Evolutionary conservation across 2,888 invertebrate species (phyloP).

Genomic region (Yponomeuta malinellus): DNA sequence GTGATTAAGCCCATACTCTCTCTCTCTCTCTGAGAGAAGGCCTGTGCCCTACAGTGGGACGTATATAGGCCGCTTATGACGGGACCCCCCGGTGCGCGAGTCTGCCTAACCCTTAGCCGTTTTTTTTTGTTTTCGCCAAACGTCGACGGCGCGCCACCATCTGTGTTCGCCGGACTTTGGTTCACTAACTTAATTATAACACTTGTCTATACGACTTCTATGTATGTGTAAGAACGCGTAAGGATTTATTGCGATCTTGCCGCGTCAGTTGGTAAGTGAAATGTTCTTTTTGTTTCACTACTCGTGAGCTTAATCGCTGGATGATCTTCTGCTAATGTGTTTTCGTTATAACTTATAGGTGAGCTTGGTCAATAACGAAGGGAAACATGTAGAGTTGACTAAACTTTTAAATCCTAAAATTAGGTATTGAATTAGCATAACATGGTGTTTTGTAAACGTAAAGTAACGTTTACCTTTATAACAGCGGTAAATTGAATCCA

Average conservation of each 20-base stretch:
- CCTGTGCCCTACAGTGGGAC: too few relatives aligned
- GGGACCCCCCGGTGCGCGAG: too few relatives aligned
- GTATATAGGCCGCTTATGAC: too few relatives aligned
- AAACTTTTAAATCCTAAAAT: too few relatives aligned
- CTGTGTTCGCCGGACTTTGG: constrained; percentile 48
- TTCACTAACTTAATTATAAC: constrained; percentile 68
- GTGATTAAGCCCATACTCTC: too few relatives aligned
- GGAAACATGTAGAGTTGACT: too few relatives aligned
- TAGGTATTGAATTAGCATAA: too few relatives aligned
- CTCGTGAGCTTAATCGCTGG: constrained; percentile 61
- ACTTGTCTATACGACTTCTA: constrained; percentile 48
- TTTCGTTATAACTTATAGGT: constrained; percentile 43
- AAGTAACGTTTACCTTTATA: too few relatives aligned
- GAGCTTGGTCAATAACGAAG: neutral
- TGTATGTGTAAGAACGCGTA: constrained; percentile 33
- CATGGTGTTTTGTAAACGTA: too few relatives aligned
- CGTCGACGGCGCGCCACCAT: constrained; percentile 56
- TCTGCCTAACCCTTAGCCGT: too few relatives aligned
- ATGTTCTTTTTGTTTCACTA: constrained; percentile 63
- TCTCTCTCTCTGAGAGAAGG: too few relatives aligned
- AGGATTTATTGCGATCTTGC: constrained; percentile 68
- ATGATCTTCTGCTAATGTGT: constrained; percentile 60
- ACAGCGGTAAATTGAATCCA: too few relatives aligned
- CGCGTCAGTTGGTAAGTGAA: constrained; percentile 60
- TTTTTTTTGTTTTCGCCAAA: constrained; percentile 53